phyloP scores from a whole-genome alignment of 1,140 invertebrate genomes.

The Leptinotarsa defecta region DNA sequence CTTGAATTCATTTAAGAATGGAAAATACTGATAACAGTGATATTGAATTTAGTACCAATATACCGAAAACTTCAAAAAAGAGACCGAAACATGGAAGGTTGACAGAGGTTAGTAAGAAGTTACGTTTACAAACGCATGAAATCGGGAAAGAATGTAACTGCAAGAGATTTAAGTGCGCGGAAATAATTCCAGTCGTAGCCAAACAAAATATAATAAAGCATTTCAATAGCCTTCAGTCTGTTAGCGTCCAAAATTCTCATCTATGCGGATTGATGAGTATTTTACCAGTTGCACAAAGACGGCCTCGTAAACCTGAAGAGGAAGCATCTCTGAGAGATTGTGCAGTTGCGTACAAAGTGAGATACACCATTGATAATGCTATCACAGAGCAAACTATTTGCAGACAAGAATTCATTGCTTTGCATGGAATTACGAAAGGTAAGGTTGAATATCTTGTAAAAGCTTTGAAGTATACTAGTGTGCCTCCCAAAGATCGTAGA shows the following conservation, averaged over 20 bases:
- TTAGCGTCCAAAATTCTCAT: neutral
- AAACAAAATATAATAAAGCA: slow-evolving; percentile 6
- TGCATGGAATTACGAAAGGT: slow-evolving; percentile 5
- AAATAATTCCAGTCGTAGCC: neutral
- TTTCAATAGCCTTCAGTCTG: slow-evolving; percentile 8
- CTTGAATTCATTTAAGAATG: slow-evolving; percentile 1
- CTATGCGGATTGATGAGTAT: slow-evolving; percentile 5
- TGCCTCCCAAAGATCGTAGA: slow-evolving; percentile 1
- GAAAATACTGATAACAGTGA: slow-evolving; percentile 1
- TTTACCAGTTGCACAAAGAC: neutral
- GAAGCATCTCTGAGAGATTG: neutral
- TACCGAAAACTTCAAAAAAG: neutral
- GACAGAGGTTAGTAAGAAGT: neutral
- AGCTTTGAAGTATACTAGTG: neutral
- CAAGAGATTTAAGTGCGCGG: neutral
- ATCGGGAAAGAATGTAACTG: slow-evolving; percentile 3
- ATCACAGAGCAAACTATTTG: neutral
- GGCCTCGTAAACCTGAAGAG: slow-evolving; percentile 1
- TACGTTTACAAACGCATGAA: neutral
- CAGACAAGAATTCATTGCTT: neutral
- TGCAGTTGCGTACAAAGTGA: neutral
- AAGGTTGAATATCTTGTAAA: slow-evolving; percentile 8
- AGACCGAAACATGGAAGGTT: slow-evolving; percentile 2
- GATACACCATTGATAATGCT: neutral
- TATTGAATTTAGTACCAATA: slow-evolving; percentile 1